These are phyloP conservation scores for Noturus placidus DNA, from an alignment of 2,113 vertebrate genomes.

Conservation along the genomic window DNA sequence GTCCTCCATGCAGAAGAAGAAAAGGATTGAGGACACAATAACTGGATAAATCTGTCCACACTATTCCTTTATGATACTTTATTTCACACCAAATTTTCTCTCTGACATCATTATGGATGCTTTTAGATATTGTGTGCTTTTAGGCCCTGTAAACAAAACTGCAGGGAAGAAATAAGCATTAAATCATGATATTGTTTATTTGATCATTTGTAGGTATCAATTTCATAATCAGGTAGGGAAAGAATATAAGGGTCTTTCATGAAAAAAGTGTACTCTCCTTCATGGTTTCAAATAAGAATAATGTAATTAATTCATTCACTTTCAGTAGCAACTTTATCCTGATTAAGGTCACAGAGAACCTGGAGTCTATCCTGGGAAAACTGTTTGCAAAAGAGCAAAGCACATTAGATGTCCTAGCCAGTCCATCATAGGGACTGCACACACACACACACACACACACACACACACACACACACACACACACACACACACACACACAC, in stretches of 20 bases:
- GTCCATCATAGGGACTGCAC: not conserved
- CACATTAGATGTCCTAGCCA: not conserved
- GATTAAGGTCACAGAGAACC: not conserved
- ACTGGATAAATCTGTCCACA: slow-evolving; percentile 62
- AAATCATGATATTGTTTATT: not conserved
- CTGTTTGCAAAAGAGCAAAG: not conserved
- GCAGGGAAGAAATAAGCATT: not conserved
- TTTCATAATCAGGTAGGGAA: not conserved
- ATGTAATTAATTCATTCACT: not conserved
- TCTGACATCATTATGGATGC: slow-evolving; percentile 57
- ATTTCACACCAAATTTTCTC: slow-evolving; percentile 45
- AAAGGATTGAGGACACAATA: slow-evolving; percentile 61
- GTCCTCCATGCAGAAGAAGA: slow-evolving; percentile 45
- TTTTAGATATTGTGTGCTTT: not conserved
- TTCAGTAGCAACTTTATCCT: not conserved
- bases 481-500: no score
- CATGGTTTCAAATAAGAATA: not conserved
- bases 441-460: not conserved
- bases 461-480: no score
- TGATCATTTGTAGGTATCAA: not conserved
- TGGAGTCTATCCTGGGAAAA: not conserved
- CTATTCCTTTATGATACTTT: slow-evolving; percentile 60
- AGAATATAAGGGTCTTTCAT: not conserved
- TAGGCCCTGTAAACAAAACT: not conserved
- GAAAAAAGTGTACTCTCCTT: not conserved